Conservation (phyloP, 2,888 invertebrate species). For the Didymodactylos carnosus region DNA sequence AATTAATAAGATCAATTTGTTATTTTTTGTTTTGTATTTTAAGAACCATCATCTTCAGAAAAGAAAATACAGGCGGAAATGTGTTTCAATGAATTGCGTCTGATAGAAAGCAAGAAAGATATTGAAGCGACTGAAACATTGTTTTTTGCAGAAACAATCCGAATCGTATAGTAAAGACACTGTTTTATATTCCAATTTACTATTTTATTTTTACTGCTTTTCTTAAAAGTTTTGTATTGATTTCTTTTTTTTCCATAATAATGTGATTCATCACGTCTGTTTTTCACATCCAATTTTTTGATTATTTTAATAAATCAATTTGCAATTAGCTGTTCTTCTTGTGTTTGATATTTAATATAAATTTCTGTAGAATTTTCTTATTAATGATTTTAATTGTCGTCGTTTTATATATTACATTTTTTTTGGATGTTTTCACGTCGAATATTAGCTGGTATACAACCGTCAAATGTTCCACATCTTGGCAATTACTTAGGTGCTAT, state of each 20-base stretch:
- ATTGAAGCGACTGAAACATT: not conserved
- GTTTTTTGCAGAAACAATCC: not conserved
- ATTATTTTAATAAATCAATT: too few species aligned
- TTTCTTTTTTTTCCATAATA: too few species aligned
- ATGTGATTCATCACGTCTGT: too few species aligned
- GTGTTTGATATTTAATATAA: not conserved
- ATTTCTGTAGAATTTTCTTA: too few species aligned
- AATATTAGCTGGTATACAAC: slow-evolving; percentile 81
- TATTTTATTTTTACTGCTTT: too few species aligned
- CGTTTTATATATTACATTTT: too few species aligned
- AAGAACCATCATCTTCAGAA: not conserved
- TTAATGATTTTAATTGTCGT: too few species aligned
- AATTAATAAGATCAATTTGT: not conserved
- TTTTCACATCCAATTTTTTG: too few species aligned
- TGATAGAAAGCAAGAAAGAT: not conserved
- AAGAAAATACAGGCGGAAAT: not conserved
- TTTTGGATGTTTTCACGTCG: slow-evolving; percentile 7
- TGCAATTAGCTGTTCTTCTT: too few species aligned
- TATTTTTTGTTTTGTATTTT: not conserved
- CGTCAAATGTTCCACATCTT: slow-evolving; percentile 74
- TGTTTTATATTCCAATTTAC: too few species aligned
- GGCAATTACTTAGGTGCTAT: slow-evolving; percentile 93
- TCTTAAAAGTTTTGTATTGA: too few species aligned
- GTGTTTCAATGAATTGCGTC: not conserved
- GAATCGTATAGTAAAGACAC: too few species aligned